Conservation (phyloP, 2,797 vertebrate genomes). For the Pseudochromis fuscus region DNA sequence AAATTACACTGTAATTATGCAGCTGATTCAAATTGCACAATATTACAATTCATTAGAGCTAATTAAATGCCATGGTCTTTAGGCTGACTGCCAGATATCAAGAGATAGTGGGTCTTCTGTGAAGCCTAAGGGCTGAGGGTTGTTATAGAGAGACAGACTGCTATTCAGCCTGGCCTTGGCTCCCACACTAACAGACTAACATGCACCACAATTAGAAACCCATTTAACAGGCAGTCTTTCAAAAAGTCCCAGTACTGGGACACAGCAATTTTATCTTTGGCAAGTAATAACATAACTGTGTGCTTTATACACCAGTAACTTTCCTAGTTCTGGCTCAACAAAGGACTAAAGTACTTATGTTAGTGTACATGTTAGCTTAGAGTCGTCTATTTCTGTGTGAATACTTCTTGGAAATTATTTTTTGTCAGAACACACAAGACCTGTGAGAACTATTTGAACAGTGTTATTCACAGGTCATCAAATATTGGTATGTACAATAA, state of each 20-base stretch:
- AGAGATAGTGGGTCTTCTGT: conserved; percentile 69
- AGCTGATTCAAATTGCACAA: conserved; percentile 77
- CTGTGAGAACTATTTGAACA: no score
- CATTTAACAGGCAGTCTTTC: conserved; percentile 52
- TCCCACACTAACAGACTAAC: conserved; percentile 39
- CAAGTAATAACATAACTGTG: conserved; percentile 24
- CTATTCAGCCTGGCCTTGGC: conserved; percentile 59
- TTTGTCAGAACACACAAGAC: no score
- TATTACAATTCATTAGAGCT: conserved; percentile 80
- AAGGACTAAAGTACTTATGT: background rate
- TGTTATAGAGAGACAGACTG: conserved; percentile 50
- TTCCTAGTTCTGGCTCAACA: conserved; percentile 15
- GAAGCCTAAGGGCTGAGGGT: conserved; percentile 23
- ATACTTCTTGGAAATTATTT: no score
- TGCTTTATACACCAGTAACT: conserved; percentile 3
- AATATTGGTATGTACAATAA: no score
- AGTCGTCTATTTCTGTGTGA: background rate
- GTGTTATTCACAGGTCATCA: no score
- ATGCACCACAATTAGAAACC: conserved; percentile 57
- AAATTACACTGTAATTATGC: conserved; percentile 76
- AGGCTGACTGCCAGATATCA: conserved; percentile 77
- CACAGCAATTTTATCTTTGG: conserved; percentile 46
- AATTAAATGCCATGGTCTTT: conserved; percentile 72
- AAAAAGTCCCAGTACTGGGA: conserved; percentile 19
- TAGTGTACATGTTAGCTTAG: background rate